Percentiles rank a stretch among this genome's conserved stretches.
Evolutionary conservation across 2,113 vertebrate genomes (phyloP).

Genomic region (Seriola dumerili): DNA sequence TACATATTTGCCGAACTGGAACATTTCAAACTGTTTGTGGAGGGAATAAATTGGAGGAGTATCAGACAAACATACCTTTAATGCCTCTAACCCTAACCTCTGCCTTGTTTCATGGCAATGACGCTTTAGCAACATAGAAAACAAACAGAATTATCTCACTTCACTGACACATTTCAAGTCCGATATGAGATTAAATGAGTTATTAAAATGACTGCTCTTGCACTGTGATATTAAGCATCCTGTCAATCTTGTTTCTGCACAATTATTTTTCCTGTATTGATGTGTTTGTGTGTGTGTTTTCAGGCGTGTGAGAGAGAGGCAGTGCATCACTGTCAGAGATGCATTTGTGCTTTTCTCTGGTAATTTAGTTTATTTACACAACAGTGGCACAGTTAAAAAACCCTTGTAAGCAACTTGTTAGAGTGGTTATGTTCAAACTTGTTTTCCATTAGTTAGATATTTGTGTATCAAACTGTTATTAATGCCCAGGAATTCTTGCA

Average conservation of each 20-base stretch:
- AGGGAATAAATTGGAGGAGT: too few relatives aligned
- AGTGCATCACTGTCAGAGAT: conserved; percentile 1
- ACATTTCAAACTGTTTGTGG: too few relatives aligned
- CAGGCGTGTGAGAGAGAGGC: background rate
- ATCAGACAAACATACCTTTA: too few relatives aligned
- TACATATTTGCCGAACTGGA: too few relatives aligned
- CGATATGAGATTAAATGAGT: too few relatives aligned
- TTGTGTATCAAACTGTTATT: conserved; percentile 3
- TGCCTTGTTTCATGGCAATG: too few relatives aligned
- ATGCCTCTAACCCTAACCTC: too few relatives aligned
- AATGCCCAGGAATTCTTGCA: background rate
- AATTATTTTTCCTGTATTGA: background rate
- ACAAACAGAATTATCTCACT: too few relatives aligned
- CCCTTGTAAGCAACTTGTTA: background rate
- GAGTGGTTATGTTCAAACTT: conserved; percentile 21
- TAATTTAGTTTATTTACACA: conserved; percentile 43
- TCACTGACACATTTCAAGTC: too few relatives aligned
- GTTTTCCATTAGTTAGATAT: conserved; percentile 4
- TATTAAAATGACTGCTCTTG: background rate
- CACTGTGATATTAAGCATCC: background rate
- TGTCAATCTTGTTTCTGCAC: background rate
- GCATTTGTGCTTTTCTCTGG: conserved; percentile 4
- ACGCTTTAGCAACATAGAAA: too few relatives aligned
- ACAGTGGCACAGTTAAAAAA: background rate
- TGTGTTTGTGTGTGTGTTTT: background rate